These are phyloP conservation scores for Leucophenga maculata DNA, from an alignment of 2,888 invertebrate species.

Conservation along the genomic window DNA sequence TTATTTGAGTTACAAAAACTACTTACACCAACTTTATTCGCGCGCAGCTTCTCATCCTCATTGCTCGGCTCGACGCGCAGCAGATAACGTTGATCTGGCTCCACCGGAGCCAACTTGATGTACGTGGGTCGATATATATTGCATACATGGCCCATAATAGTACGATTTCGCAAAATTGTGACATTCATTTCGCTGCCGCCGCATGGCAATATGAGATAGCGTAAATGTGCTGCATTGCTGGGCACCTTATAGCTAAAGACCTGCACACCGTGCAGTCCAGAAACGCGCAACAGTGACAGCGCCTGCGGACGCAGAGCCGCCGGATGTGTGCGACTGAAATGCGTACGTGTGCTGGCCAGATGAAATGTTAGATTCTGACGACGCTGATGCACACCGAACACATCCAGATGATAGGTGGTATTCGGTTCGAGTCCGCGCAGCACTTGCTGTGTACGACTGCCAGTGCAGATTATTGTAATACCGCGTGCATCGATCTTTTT, in stretches of 20 bases:
- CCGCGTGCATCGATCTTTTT: constrained; percentile 58
- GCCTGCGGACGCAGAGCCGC: constrained; percentile 73
- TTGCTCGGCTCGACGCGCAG: constrained; percentile 74
- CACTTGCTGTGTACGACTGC: constrained; percentile 67
- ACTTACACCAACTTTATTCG: constrained; percentile 74
- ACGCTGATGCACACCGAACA: constrained; percentile 70
- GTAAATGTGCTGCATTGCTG: constrained; percentile 38
- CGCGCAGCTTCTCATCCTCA: constrained; percentile 73
- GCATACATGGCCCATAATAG: constrained; percentile 65
- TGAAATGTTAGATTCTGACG: constrained; percentile 69
- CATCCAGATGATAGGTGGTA: constrained; percentile 68
- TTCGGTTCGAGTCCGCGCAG: constrained; percentile 65
- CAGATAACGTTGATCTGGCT: constrained; percentile 73
- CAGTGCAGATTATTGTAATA: constrained; percentile 69
- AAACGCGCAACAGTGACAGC: constrained; percentile 73
- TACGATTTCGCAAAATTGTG: constrained; percentile 69
- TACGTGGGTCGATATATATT: constrained; percentile 73
- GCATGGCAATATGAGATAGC: constrained; percentile 75
- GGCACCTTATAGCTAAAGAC: constrained; percentile 76
- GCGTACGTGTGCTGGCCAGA: constrained; percentile 61
- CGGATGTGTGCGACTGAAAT: constrained; percentile 71
- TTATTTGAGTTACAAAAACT: background rate
- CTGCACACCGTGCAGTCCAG: constrained; percentile 74
- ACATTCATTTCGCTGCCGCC: constrained; percentile 74
- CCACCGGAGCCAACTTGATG: constrained; percentile 68